phyloP scores from a whole-genome alignment of 2,797 vertebrate genomes.

The Phoxinus dragarum region DNA sequence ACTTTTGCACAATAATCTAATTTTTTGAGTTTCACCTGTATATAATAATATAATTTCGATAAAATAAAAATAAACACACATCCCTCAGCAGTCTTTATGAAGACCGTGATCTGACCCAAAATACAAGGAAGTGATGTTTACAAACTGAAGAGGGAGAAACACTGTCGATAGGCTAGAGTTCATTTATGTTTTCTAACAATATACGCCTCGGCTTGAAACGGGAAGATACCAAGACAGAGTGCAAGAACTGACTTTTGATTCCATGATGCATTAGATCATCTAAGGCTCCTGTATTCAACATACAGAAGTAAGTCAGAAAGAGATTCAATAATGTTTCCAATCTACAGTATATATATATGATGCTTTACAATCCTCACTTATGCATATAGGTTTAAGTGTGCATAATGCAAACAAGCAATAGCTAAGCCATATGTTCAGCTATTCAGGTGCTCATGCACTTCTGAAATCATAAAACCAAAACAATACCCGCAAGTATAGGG shows the following conservation, averaged over 20 bases:
- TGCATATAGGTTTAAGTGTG: neutral
- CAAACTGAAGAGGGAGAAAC: neutral
- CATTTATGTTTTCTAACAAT: neutral
- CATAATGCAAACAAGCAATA: neutral
- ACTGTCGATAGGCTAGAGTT: neutral
- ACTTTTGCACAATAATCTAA: no score
- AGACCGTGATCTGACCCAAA: neutral
- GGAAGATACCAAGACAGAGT: neutral
- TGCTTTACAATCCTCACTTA: neutral
- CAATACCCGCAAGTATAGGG: neutral
- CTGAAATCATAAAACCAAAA: neutral
- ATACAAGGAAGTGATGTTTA: neutral
- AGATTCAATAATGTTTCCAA: neutral
- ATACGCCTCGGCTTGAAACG: neutral
- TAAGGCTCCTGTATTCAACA: neutral
- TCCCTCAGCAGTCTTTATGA: neutral
- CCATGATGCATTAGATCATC: neutral
- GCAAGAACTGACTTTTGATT: neutral
- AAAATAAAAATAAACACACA: no score
- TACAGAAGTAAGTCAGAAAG: no score
- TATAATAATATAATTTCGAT: no score
- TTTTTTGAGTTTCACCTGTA: no score
- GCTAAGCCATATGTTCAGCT: no score
- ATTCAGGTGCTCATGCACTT: neutral
- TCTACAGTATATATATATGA: neutral